A percentile compares a stretch with the other conserved stretches of the same genome.
phyloP scores from a whole-genome alignment of 2,113 vertebrate genomes.

The Pluvianellus socialis region DNA sequence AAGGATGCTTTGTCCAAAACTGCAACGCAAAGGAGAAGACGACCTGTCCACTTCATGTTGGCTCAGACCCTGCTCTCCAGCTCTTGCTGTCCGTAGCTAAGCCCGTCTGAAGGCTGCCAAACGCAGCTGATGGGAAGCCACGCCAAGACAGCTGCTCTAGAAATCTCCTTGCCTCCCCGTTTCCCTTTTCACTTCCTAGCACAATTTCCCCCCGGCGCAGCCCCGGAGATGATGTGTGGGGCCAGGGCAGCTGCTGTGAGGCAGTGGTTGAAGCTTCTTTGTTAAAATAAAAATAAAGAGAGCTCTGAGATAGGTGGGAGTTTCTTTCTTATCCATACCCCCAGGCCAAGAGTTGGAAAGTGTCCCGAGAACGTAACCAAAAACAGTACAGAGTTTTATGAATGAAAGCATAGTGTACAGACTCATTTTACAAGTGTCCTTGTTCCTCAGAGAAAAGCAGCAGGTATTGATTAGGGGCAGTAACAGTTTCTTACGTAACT shows the following conservation, averaged over 20 bases:
- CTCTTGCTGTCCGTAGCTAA: not conserved
- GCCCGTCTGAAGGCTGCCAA: not conserved
- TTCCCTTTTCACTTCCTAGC: not conserved
- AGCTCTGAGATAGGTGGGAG: not conserved
- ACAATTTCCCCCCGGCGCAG: rapidly evolving
- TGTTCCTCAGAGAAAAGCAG: not conserved
- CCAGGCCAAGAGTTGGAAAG: not conserved
- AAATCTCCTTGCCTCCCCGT: not conserved
- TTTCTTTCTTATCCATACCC: not conserved
- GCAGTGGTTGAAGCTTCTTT: not conserved
- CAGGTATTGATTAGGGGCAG: not conserved
- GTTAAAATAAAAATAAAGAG: not conserved
- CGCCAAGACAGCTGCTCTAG: not conserved
- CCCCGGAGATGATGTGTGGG: not conserved
- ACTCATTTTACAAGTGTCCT: not conserved
- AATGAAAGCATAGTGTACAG: not conserved
- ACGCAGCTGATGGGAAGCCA: not conserved
- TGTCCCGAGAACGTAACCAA: not conserved
- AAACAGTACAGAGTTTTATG: not conserved
- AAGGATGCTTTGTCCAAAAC: not conserved
- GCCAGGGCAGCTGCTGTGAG: not conserved
- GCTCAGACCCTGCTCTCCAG: not conserved
- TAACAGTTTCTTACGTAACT: not conserved
- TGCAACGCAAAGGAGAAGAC: not conserved
- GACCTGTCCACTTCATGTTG: not conserved